Evolutionary conservation across 2,888 invertebrate species (phyloP), one percentile per base, ranked within the genome.

Genomic region (Lepidochrysops patricia): DNA sequence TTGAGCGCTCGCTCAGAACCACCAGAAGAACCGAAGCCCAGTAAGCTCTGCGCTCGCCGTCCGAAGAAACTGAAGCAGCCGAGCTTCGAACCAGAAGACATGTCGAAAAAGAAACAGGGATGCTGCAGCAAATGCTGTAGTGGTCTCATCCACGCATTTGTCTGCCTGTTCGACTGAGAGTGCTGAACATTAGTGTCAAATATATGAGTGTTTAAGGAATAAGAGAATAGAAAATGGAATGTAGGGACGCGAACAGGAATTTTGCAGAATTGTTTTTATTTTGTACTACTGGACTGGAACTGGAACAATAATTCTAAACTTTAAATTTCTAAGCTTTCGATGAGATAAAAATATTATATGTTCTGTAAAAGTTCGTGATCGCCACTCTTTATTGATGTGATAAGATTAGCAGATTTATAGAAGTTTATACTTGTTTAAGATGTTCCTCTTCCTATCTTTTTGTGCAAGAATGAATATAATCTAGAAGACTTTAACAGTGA

Each of bases 111-210:
- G 62, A 81, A 82, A 63, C 73, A 70, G 19, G 90, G 90, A 35
- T 89, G 89, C 67, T 88, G 88, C 68, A 82, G 90, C 2, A 88
- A 89, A 65, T 84, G 91, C 66, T 85, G 89, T 34, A 89, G 90
- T 54, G 86, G 89, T 25, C 73, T 91, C 4, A 71, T 91, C 54
- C 76, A 90, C 61, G 90, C 88, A 13, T 79, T 91, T 43, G 84
- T 90, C 66, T 91, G 90, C 70, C 72, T 91, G 57, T 91, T 91
- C 67, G 91, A 91, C 75, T 91, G 80, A 90, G 69, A 68, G 43
- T 34, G 57, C 59, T 57, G 6, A 9, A 58, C 58, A 13, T 37
- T 27, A 37, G 37, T 43, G 12, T 23, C n/a, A 34, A 34, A 57
- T 37, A 50, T 49, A 54, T 35, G 12, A 25, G 52, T 23, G n/a